These are phyloP conservation scores for Melanotus villosus DNA, from an alignment of 2,888 invertebrate genomes.

Conservation along the genomic window DNA sequence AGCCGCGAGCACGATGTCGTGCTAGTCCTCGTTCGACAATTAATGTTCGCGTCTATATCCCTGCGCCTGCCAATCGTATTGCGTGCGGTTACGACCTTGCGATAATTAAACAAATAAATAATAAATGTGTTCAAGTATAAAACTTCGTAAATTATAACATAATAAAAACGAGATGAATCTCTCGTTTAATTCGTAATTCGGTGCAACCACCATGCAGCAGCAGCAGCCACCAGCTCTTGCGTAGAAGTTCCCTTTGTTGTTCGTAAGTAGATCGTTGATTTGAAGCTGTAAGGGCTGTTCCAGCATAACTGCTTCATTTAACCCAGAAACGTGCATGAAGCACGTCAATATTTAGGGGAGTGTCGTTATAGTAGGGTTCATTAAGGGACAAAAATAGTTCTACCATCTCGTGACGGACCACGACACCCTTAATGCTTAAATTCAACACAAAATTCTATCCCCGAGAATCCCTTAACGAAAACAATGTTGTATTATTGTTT, in stretches of 20 bases:
- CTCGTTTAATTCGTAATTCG: background rate
- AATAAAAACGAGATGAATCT: background rate
- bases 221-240: background rate
- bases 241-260: slow-evolving; percentile 1
- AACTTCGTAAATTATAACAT: too few relatives aligned
- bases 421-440: background rate
- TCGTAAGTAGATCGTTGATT: slow-evolving; percentile 13
- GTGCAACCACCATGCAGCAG: background rate
- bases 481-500: too few relatives aligned
- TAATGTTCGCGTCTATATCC: slow-evolving; percentile 11
- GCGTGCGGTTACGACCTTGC: too few relatives aligned
- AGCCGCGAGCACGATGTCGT: slow-evolving; percentile 27
- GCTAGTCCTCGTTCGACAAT: slow-evolving; percentile 10
- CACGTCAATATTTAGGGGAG: slow-evolving; percentile 38
- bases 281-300: background rate
- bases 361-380: slow-evolving; percentile 24
- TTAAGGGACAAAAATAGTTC: slow-evolving; percentile 18
- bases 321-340: slow-evolving; percentile 26
- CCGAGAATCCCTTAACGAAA: too few relatives aligned
- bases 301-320: slow-evolving; percentile 14
- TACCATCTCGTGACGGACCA: background rate
- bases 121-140: too few relatives aligned
- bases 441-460: too few relatives aligned
- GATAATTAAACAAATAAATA: too few relatives aligned
- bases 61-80: too few relatives aligned